Percentiles rank a stretch among this genome's conserved stretches.
These are phyloP conservation scores for Suillia variegata DNA, from an alignment of 2,888 invertebrate genomes.

Conservation along the genomic window DNA sequence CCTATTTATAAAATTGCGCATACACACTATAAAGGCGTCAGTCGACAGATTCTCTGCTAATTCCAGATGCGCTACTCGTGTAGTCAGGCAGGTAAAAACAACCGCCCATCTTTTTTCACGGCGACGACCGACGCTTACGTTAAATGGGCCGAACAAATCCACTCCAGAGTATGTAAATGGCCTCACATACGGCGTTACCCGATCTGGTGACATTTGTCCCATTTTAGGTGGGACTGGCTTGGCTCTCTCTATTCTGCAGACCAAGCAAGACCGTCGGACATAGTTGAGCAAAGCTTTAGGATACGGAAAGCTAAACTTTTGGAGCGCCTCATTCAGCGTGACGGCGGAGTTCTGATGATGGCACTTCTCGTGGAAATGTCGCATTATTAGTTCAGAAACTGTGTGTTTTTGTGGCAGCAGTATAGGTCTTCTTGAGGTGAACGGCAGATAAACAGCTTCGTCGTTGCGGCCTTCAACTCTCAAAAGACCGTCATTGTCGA, in stretches of 20 bases:
- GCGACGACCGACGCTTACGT: constrained; percentile 23
- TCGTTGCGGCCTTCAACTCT: neutral
- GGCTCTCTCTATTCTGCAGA: constrained; percentile 8
- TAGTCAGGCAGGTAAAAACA: constrained; percentile 26
- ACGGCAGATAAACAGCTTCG: neutral
- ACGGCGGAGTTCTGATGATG: constrained; percentile 16
- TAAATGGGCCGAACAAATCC: too few relatives aligned
- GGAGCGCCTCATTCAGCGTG: constrained; percentile 15
- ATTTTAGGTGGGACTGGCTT: constrained; percentile 27
- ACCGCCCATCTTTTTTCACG: constrained; percentile 23
- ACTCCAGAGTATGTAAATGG: constrained; percentile 27
- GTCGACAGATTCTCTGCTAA: constrained; percentile 22
- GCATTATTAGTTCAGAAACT: neutral
- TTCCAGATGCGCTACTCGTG: constrained; percentile 23
- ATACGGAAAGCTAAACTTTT: constrained; percentile 18
- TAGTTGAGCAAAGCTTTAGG: constrained; percentile 4
- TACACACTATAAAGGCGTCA: constrained; percentile 20
- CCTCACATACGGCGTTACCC: constrained; percentile 21
- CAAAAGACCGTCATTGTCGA: constrained; percentile 2
- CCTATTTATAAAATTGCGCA: constrained; percentile 25
- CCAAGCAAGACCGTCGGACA: constrained; percentile 7
- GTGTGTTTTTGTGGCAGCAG: neutral
- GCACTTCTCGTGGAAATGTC: neutral
- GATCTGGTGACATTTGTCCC: constrained; percentile 26
- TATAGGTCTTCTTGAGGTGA: neutral